Evolutionary conservation across 92 coral and sea anemone species (phyloP).

Genomic region (Paramuricea clavata): DNA sequence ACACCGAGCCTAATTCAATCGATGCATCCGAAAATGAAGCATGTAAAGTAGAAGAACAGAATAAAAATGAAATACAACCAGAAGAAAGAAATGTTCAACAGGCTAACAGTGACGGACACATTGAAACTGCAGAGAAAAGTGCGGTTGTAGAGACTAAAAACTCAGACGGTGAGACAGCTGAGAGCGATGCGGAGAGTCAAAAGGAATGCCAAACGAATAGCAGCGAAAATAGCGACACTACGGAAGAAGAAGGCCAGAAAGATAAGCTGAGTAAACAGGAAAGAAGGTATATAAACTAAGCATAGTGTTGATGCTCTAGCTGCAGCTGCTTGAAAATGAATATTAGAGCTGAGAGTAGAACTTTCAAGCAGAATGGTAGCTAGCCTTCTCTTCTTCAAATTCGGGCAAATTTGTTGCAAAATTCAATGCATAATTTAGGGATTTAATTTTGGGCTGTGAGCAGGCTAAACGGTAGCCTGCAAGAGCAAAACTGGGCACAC

Average conservation of each 20-base stretch:
- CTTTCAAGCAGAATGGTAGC: no score
- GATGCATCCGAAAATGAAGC: background rate
- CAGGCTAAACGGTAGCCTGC: no score
- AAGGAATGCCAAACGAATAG: constrained; percentile 21
- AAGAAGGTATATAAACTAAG: constrained; percentile 31
- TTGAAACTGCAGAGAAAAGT: constrained; percentile 23
- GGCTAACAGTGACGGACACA: background rate
- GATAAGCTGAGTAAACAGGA: constrained; percentile 40
- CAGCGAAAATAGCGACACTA: constrained; percentile 42
- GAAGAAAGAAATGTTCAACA: constrained; percentile 11
- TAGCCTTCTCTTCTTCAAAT: no score
- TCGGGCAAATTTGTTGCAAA: no score
- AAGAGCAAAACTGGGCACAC: no score
- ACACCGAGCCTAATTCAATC: background rate
- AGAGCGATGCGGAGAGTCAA: constrained; percentile 25
- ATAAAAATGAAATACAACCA: background rate
- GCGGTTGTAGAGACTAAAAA: constrained; percentile 13
- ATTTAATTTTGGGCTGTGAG: no score
- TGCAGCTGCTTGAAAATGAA: no score
- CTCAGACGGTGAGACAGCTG: constrained; percentile 39
- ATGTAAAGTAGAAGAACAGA: background rate
- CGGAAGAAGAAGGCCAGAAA: constrained; percentile 35
- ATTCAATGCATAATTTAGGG: no score
- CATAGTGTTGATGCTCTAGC: constrained; percentile 48
- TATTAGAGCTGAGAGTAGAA: no score